These are phyloP conservation scores for Diorhabda sublineata DNA, from an alignment of 1,140 invertebrate species.

Conservation along the genomic window DNA sequence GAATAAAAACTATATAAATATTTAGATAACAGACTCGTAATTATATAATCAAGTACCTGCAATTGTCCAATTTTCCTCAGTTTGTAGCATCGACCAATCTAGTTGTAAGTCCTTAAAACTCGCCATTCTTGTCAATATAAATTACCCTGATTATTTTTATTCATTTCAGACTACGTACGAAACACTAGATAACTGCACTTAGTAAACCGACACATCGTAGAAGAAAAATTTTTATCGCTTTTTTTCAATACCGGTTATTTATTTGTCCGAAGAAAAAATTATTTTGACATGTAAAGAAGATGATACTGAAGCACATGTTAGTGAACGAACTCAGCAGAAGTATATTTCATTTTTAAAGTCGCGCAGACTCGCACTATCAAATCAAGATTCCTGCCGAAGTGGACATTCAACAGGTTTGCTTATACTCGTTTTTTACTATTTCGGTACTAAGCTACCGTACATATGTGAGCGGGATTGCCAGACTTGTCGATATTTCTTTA, in stretches of 20 bases:
- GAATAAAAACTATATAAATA: no score
- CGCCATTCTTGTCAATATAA: conserved; percentile 4
- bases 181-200: no score
- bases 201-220: no score
- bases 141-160: neutral
- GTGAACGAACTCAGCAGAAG: neutral
- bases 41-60: neutral
- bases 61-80: conserved; percentile 9
- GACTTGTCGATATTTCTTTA: neutral
- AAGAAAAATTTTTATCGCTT: neutral
- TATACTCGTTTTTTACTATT: conserved; percentile 12
- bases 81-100: conserved; percentile 9
- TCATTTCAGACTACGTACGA: neutral
- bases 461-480: neutral
- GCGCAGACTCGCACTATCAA: conserved; percentile 7
- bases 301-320: conserved; percentile 16
- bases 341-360: conserved; percentile 7
- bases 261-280: neutral
- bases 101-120: conserved; percentile 16
- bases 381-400: conserved; percentile 9
- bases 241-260: neutral
- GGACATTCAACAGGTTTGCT: conserved; percentile 14
- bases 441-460: neutral
- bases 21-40: no score
- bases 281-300: conserved; percentile 13